Base-by-base conservation (phyloP, 2,888 invertebrate genomes). In the Nemotelus pantherinus region DNA sequence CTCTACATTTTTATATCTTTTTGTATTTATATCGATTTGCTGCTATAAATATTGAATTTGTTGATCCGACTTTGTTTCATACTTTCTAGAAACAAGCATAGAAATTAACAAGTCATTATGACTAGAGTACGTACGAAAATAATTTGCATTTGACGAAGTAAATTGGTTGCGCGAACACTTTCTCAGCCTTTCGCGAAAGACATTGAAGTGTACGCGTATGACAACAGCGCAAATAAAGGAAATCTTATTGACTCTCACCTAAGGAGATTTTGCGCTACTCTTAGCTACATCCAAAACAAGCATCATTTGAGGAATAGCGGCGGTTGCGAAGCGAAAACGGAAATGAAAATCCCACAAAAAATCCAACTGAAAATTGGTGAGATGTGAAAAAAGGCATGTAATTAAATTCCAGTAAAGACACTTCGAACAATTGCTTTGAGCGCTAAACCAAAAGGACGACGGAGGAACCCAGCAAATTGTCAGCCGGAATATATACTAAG, bases 401-500 rank as follows among this genome's bases (percentile, higher is more conserved):
- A 76, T 78, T 78, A 78, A 76, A 78, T 78, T 78, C 70, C 71
- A 76, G 43, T 63, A 71, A 44, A 70, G 70, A 63, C 53, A 63
- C 64, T 43, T 41, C 57, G 57, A 57, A 57, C 10, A 10, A 50
- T 25, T 25, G 25, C 25, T 25, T 25, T 25, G 25, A 25, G 25
- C 25, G 25, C 25, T 25, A 25, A 25, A 25, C 25, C 25, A 25
- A 25, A 25, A 25, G 25, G 25, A 25, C 25, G 25, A 25, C 25
- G 25, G 25, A 25, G 25, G 25, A 25, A 25, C 25, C 25, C 25
- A 25, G 25, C 25, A 25, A 25, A 25, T 25, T 25, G 25, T 25
- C 25, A 25, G 25, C 25, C 25, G 25, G 25, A 25, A 25, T 25
- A 25, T 25, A 25, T 25, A 25, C 39, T 44, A 44, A 64, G 44